phyloP scores from a whole-genome alignment of 1,140 invertebrate genomes.

The Sinella curviseta region DNA sequence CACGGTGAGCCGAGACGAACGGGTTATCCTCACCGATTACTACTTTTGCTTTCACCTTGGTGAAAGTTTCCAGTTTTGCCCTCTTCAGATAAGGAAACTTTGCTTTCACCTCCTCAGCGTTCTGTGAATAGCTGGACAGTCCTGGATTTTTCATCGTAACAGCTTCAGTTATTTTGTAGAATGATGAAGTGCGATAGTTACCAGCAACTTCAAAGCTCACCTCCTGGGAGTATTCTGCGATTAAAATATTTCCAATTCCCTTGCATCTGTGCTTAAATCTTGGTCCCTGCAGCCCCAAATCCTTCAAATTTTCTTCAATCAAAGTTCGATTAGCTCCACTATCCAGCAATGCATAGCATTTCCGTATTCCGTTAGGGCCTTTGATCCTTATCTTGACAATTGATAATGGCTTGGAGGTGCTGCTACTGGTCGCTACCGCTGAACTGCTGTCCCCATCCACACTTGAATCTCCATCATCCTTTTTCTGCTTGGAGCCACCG shows the following conservation, averaged over 20 bases:
- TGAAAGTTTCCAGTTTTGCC: not conserved
- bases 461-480: not conserved
- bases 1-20: not conserved
- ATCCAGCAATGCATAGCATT: constrained; percentile 18
- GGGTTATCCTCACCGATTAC: constrained; percentile 30
- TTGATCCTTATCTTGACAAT: constrained; percentile 22
- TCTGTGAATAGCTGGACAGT: constrained; percentile 13
- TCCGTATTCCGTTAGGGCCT: constrained; percentile 8
- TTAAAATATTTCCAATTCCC: not conserved
- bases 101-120: not conserved
- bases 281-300: not conserved
- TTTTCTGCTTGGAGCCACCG: not conserved
- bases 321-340: not conserved
- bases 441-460: not conserved
- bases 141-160: not conserved
- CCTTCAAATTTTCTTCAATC: not conserved
- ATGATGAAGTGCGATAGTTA: not conserved
- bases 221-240: not conserved
- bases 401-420: not conserved
- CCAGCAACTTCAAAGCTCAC: not conserved
- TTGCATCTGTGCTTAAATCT: not conserved
- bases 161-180: not conserved
- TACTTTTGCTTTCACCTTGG: constrained; percentile 1
- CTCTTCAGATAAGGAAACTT: constrained; percentile 2
- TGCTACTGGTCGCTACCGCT: not conserved